These are phyloP conservation scores for Porites lutea DNA, from an alignment of 64 coral and sea anemone species.

Conservation along the genomic window DNA sequence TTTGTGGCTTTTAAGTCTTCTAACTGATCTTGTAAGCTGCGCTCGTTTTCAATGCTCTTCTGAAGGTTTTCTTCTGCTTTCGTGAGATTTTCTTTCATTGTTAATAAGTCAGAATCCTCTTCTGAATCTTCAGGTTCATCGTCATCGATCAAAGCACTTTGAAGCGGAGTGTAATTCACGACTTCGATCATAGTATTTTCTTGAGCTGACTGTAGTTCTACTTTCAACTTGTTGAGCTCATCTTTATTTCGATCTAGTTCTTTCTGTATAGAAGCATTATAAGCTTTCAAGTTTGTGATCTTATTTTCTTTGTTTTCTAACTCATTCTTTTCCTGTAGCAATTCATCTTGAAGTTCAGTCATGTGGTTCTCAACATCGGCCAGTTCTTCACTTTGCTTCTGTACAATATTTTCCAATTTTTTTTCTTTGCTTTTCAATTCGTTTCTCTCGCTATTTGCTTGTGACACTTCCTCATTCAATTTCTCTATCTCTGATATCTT, in stretches of 20 bases:
- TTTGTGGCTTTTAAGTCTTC: background rate
- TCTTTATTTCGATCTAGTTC: slow-evolving; percentile 28
- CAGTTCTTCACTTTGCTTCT: slow-evolving; percentile 20
- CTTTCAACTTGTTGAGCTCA: slow-evolving; percentile 8
- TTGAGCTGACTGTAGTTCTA: slow-evolving; percentile 16
- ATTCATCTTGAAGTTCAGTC: background rate
- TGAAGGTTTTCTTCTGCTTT: slow-evolving; percentile 19
- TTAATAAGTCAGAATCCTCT: background rate
- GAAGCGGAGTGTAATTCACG: background rate
- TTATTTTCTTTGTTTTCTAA: background rate
- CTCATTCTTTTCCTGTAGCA: slow-evolving; percentile 13
- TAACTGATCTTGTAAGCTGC: slow-evolving; percentile 15
- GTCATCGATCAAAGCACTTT: background rate
- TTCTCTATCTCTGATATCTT: slow-evolving; percentile 1
- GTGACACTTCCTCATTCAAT: background rate
- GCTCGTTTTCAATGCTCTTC: background rate
- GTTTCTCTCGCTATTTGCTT: background rate
- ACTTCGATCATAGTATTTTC: background rate
- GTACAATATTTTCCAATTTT: background rate
- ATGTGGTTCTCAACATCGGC: background rate
- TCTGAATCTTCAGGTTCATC: background rate
- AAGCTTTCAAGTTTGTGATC: background rate
- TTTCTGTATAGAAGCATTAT: slow-evolving; percentile 1
- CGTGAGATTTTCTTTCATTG: slow-evolving; percentile 12
- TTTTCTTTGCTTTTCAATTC: slow-evolving; percentile 9